Evolutionary conservation across 53 echinoderm and acorn worm genomes (phyloP).

Genomic region (Crossaster papposus): DNA sequence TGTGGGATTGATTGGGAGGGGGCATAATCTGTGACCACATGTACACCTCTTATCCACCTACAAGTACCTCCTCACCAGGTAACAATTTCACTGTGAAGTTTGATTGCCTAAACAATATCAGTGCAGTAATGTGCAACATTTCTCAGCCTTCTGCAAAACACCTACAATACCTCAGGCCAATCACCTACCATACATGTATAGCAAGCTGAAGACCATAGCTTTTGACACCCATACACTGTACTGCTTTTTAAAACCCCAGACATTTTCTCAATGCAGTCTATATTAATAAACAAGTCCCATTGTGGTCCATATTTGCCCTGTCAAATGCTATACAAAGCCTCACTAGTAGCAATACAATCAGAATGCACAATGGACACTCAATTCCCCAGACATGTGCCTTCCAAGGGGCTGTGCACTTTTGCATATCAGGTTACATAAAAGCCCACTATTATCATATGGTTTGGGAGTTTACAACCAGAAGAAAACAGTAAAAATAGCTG

Average conservation of each 20-base stretch:
- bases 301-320: slow-evolving; percentile 35
- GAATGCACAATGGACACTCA: slow-evolving; percentile 1
- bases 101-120: not conserved
- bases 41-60: not conserved
- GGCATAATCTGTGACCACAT: not conserved
- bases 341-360: slow-evolving; percentile 37
- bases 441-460: slow-evolving; percentile 11
- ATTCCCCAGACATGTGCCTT: slow-evolving; percentile 47
- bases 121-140: not conserved
- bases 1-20: not conserved
- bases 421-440: slow-evolving; percentile 23
- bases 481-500: not conserved
- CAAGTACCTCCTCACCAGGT: not conserved
- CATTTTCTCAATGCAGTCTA: slow-evolving; percentile 32
- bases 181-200: slow-evolving; percentile 30
- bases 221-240: slow-evolving; percentile 25
- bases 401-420: slow-evolving; percentile 43
- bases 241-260: slow-evolving; percentile 6
- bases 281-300: slow-evolving; percentile 50
- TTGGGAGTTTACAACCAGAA: slow-evolving; percentile 4
- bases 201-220: slow-evolving; percentile 7
- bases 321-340: slow-evolving; percentile 26
- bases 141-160: not conserved
- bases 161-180: too few relatives aligned
- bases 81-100: not conserved